Evolutionary conservation across 2,888 invertebrate species (phyloP).

Genomic region (Cabera pusaria): DNA sequence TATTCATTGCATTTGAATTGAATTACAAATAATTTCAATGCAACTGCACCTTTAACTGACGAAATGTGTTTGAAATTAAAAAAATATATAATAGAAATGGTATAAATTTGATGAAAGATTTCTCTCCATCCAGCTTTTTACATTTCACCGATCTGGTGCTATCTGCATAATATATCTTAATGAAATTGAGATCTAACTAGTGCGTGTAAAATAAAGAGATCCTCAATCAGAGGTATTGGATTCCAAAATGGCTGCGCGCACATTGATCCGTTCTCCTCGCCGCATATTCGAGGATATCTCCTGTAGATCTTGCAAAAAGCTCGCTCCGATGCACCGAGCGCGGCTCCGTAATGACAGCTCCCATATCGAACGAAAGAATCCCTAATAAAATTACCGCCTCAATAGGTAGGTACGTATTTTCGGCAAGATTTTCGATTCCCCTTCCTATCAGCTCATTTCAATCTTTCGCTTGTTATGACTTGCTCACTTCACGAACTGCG

Average conservation of each 20-base stretch:
- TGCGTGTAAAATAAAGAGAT: slow-evolving; percentile 35
- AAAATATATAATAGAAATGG: too few species aligned
- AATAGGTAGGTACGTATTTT: slow-evolving; percentile 75
- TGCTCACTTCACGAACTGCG: slow-evolving; percentile 58
- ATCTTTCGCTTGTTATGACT: slow-evolving; percentile 77
- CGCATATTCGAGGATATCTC: slow-evolving; percentile 70
- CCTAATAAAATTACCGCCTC: slow-evolving; percentile 77
- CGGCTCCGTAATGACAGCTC: slow-evolving; percentile 70
- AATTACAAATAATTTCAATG: too few species aligned
- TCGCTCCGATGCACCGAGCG: slow-evolving; percentile 53
- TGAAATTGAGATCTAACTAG: slow-evolving; percentile 28
- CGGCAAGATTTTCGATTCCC: slow-evolving; percentile 76
- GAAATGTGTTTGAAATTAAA: too few species aligned
- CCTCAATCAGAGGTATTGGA: slow-evolving; percentile 39
- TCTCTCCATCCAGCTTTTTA: too few species aligned
- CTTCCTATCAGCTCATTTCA: slow-evolving; percentile 75
- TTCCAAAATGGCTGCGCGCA: slow-evolving; percentile 49
- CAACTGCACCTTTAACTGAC: too few species aligned
- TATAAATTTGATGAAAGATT: too few species aligned
- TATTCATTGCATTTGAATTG: too few species aligned
- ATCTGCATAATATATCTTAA: too few species aligned
- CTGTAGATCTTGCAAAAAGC: slow-evolving; percentile 67
- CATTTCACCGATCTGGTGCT: too few species aligned
- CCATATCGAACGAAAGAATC: slow-evolving; percentile 75
- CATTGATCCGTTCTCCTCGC: slow-evolving; percentile 58